Evolutionary conservation across 1,140 invertebrate species (phyloP), one percentile per base, ranked within the genome.

Genomic region (Drosophila navojoa): DNA sequence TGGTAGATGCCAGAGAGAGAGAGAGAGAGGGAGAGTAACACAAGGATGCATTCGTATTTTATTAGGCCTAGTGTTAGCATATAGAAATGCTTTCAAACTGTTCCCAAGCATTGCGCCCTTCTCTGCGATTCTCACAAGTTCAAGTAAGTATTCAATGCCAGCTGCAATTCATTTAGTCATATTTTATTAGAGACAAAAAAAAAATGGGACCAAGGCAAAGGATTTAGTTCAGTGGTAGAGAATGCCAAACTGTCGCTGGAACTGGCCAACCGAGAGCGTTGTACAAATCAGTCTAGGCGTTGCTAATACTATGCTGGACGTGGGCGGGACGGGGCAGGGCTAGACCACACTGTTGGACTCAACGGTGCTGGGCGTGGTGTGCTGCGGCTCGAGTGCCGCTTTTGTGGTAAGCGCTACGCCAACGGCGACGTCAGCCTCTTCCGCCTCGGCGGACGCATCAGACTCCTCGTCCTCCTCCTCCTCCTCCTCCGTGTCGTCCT

Each of bases 331-430:
- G 42, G 16, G 49, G n/a, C 32, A 15, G n/a, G 40, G 38, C 72
- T 85, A 86, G 19, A 64, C 71, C n/a, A 85, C 25, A 35, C 82
- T 81, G 50, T 81, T 77, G 7, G 82, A 76, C 32, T 75, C 76
- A 3, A 71, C 57, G 27, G 62, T 25, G 35, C 35, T 38, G 10
- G 76, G 76, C 47, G 78, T 79, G n/a, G 76, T 73, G 4, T 71
- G 52, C 52, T 76, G 81, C 9, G 60, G 27, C 29, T 86, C 81
- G 5, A 45, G n/a, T 5, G 44, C n/a, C 19, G 47, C 15, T 29
- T 66, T 73, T 0, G 35, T 16, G 9, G 40, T 45, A 5, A 35
- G 38, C 3, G 19, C 47, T 5, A 44, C 40, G 7, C 19, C 45
- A 3, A 42, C 47, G 9, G 27, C 45, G 1, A 19, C 27, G 22